Evolutionary conservation across 2,888 invertebrate species (phyloP).

Genomic region (Hydraecia micacea): DNA sequence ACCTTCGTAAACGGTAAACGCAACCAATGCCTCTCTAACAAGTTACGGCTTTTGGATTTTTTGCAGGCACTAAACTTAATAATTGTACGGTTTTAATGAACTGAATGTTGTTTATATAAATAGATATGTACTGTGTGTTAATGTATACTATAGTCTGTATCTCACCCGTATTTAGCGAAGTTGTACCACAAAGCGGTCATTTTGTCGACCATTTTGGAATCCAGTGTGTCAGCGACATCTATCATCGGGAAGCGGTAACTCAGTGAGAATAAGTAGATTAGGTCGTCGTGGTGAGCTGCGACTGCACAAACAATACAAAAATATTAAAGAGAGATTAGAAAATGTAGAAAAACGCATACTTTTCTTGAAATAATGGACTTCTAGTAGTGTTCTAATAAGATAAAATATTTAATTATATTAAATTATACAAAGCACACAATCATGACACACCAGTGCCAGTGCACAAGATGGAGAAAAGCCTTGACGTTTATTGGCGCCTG

Average conservation of each 20-base stretch:
- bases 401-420: not conserved
- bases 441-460: too few species aligned
- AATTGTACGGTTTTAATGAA: not conserved
- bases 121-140: not conserved
- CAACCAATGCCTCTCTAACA: not conserved
- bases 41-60: not conserved
- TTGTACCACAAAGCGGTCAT: conserved; percentile 86
- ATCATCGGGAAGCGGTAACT: conserved; percentile 82
- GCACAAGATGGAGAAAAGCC: too few species aligned
- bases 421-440: not conserved
- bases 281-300: conserved; percentile 86
- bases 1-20: not conserved
- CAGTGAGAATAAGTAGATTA: conserved; percentile 87
- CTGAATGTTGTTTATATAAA: not conserved
- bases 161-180: conserved; percentile 87
- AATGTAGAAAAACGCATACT: not conserved
- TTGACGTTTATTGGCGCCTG: not conserved
- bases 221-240: conserved; percentile 73
- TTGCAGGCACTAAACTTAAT: not conserved
- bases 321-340: not conserved
- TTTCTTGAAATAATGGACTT: not conserved
- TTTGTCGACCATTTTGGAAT: conserved; percentile 82
- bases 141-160: not conserved
- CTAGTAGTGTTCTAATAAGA: not conserved
- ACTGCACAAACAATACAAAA: conserved; percentile 69